A percentile compares a stretch with the other conserved stretches of the same genome.
Evolutionary conservation across 2,797 vertebrate species (phyloP).

Genomic region (Fratercula arctica): DNA sequence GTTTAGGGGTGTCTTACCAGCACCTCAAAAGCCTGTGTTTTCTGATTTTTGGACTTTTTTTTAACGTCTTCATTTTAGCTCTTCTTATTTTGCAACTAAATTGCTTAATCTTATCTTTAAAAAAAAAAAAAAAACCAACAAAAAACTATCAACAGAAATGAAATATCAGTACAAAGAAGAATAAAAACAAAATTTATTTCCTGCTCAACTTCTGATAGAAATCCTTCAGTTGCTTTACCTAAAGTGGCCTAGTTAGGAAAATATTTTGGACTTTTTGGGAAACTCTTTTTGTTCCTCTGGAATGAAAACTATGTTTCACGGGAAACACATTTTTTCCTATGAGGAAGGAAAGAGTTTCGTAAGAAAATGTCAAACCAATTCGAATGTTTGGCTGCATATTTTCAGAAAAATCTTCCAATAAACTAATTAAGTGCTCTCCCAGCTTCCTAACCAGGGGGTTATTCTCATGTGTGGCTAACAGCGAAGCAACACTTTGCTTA

Average conservation of each 20-base stretch:
- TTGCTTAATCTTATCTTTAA: not conserved
- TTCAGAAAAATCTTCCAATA: not conserved
- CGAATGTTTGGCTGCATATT: not conserved
- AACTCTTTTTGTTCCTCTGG: not conserved
- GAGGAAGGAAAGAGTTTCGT: not conserved
- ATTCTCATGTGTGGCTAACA: not conserved
- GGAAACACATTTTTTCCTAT: not conserved
- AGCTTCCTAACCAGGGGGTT: not conserved
- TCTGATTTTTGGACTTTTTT: not conserved
- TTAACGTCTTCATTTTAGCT: not conserved
- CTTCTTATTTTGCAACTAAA: not conserved
- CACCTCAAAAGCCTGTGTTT: not conserved
- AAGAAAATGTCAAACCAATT: not conserved
- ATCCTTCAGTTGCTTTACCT: not conserved
- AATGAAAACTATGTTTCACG: accelerated
- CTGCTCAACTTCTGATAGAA: not conserved
- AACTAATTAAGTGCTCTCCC: not conserved
- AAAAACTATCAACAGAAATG: not conserved
- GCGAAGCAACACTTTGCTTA: not conserved
- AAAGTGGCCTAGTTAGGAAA: not conserved
- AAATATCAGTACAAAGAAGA: not conserved
- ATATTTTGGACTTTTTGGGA: not conserved
- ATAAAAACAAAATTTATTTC: not conserved
- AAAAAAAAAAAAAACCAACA: not conserved
- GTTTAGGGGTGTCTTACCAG: not conserved